Conservation (phyloP, 2,797 vertebrate genomes). For the Manis pentadactyla region DNA sequence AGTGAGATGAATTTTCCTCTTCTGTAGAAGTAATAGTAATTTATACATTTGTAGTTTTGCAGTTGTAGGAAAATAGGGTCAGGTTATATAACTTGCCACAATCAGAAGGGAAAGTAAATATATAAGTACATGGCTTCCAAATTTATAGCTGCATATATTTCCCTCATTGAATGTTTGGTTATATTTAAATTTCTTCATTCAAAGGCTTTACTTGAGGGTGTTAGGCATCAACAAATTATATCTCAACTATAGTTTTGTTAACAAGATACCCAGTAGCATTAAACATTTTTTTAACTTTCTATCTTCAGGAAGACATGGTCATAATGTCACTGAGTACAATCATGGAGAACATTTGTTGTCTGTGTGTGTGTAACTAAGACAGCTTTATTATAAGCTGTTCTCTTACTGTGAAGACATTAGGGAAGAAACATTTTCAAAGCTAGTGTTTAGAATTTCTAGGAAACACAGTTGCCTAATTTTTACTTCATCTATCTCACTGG, state of each 20-base stretch:
- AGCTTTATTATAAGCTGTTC: not conserved
- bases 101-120: not conserved
- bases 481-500: not conserved
- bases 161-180: not conserved
- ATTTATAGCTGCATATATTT: not conserved
- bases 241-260: not conserved
- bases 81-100: not conserved
- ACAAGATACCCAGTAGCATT: not conserved
- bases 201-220: not conserved
- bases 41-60: not conserved
- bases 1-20: not conserved
- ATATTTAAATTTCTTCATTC: not conserved
- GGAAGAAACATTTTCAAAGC: not conserved
- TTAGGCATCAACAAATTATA: not conserved
- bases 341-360: not conserved
- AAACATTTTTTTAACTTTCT: not conserved
- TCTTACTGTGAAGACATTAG: not conserved
- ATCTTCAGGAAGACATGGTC: not conserved
- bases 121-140: not conserved
- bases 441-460: not conserved
- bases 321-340: not conserved
- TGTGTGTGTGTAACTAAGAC: not conserved
- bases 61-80: not conserved
- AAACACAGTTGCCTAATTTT: not conserved
- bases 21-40: not conserved